Base-by-base conservation (phyloP, 2,797 vertebrate genomes). In the Cuniculus paca region DNA sequence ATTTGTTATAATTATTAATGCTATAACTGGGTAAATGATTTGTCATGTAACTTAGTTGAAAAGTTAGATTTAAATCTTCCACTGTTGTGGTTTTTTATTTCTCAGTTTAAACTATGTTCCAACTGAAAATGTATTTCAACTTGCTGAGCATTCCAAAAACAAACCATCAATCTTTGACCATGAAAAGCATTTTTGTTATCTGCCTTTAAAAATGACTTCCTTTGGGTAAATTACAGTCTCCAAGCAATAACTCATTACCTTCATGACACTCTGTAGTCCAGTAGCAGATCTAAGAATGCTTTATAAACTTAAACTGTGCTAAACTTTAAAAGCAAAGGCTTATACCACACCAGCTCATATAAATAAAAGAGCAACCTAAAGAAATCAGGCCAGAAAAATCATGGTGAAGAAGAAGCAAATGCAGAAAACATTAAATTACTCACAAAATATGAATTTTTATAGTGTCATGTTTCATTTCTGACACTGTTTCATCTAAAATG, bases 131-230 rank as follows among this genome's bases (percentile, higher is more conserved):
- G 31, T n/a, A 87, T 34, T 75, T 12, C 19, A 78, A 83, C 45
- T 80, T 93, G 13, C 74, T 86, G 24, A 94, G 68, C 63, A 82
- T 42, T 75, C 34, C 1, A 10, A 82, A 96, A 91, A 60, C 28
- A 92, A 82, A 19, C 36, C 36, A 90, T 88, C 85, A 97, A 97
- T 95, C 63, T n/a, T 91, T 89, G 50, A 91, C 61, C 56, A 75
- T 42, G 61, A 89, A 90, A 88, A 79, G 5, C 2, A 26, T 65
- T 94, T 94, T 92, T 79, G 60, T 83, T 81, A 90, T 63, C 39
- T 89, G 39, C 39, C 80, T 82, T 94, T 86, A 94, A 70, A 96
- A 94, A 70, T 50, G 4, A 85, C 80, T 97, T 89, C 65, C 79
- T 93, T 94, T 0, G 17, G 58, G 79, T 86, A 68, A 93, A 88